Percentiles rank a stretch among this genome's conserved stretches.
phyloP scores from a whole-genome alignment of 2,797 vertebrate genomes.

The Brachyrhaphis roseni region DNA sequence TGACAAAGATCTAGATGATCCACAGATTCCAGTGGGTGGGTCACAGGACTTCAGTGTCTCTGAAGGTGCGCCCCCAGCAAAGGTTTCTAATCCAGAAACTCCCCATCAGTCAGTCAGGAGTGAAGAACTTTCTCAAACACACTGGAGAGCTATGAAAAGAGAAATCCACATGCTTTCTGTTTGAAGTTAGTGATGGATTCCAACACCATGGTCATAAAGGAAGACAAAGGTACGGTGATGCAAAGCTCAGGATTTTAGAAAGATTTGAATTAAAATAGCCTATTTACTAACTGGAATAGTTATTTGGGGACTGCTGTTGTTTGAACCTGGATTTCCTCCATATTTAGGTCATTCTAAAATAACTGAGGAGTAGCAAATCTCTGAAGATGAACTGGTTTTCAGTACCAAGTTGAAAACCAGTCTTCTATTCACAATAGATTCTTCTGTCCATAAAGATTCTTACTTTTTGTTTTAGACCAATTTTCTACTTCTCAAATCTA shows the following conservation, averaged over 20 bases:
- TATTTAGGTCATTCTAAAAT: slow-evolving; percentile 60
- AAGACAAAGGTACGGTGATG: slow-evolving; percentile 1
- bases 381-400: slow-evolving; percentile 12
- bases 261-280: neutral
- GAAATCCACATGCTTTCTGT: neutral
- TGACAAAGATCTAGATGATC: neutral
- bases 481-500: neutral
- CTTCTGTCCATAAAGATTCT: neutral
- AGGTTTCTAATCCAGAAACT: neutral
- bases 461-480: neutral
- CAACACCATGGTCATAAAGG: neutral
- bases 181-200: neutral
- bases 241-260: neutral
- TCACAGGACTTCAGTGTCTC: neutral
- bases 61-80: neutral
- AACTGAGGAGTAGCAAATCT: slow-evolving; percentile 21
- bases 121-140: too few species aligned
- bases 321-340: slow-evolving; percentile 9
- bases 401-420: neutral
- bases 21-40: neutral
- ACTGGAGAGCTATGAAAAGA: neutral
- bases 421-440: neutral
- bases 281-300: neutral
- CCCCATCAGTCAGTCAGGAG: slow-evolving; percentile 5
- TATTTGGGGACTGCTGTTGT: neutral